A percentile compares a stretch with the other conserved stretches of the same genome.
Evolutionary conservation across 1,140 invertebrate species (phyloP).

Genomic region (Atopsyche davidsoni): DNA sequence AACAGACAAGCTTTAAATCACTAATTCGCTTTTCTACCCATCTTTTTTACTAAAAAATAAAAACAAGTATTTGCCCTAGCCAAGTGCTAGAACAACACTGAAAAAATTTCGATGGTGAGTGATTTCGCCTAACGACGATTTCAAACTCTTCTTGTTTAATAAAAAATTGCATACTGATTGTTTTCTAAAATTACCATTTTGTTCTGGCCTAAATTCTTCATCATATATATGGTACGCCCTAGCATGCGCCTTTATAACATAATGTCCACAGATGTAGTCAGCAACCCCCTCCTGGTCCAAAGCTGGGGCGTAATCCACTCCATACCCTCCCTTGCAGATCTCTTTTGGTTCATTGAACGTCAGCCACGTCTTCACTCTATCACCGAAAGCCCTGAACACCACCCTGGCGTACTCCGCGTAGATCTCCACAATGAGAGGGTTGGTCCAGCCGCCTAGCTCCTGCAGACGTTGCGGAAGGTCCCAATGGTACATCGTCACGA

Average conservation of each 20-base stretch:
- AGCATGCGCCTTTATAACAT: conserved; percentile 55
- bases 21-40: no score
- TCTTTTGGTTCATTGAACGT: conserved; percentile 46
- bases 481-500: conserved; percentile 45
- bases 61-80: no score
- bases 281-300: conserved; percentile 48
- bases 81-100: no score
- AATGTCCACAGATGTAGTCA: conserved; percentile 56
- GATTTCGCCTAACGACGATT: no score
- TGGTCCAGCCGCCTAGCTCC: conserved; percentile 40
- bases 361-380: conserved; percentile 44
- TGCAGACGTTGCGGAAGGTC: conserved; percentile 41
- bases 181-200: conserved; percentile 54
- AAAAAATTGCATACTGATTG: conserved; percentile 35
- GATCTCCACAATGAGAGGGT: conserved; percentile 40
- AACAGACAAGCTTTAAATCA: no score
- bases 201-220: conserved; percentile 50
- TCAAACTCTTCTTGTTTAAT: no score
- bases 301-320: conserved; percentile 36
- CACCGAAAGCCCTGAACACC: conserved; percentile 42
- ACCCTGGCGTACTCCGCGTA: conserved; percentile 44
- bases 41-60: no score
- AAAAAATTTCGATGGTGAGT: no score
- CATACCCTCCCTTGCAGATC: conserved; percentile 38
- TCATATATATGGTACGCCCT: conserved; percentile 60